Conservation (phyloP, 2,888 invertebrate genomes). For the Anorthoa munda region DNA sequence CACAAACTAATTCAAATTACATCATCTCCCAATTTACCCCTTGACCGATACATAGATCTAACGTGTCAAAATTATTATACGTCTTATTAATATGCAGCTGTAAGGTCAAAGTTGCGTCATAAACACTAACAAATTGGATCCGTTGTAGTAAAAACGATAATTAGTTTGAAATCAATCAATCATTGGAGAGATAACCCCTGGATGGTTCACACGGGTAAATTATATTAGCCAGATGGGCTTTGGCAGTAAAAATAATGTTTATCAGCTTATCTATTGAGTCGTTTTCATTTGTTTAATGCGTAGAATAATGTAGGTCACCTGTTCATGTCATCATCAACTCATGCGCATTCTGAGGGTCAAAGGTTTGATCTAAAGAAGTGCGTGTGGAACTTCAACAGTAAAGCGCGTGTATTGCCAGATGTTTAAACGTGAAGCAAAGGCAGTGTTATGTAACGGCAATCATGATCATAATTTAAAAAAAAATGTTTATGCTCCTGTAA, state of each 20-base stretch:
- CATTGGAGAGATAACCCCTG: constrained; percentile 78
- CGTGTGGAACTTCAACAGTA: neutral
- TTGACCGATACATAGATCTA: constrained; percentile 21
- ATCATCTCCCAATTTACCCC: constrained; percentile 37
- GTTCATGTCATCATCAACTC: no score
- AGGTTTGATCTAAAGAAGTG: neutral
- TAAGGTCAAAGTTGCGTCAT: constrained; percentile 63
- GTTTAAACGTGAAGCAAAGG: neutral
- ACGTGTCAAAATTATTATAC: constrained; percentile 50
- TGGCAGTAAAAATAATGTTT: constrained; percentile 39
- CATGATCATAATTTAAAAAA: no score
- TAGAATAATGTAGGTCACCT: constrained; percentile 38
- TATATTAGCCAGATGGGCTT: constrained; percentile 51
- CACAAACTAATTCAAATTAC: constrained; percentile 25
- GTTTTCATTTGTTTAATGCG: constrained; percentile 44
- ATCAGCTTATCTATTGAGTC: constrained; percentile 18
- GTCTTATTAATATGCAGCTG: constrained; percentile 60
- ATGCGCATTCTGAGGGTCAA: constrained; percentile 18
- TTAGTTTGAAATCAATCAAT: constrained; percentile 76
- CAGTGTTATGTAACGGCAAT: neutral
- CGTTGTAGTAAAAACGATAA: constrained; percentile 62
- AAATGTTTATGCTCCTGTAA: no score
- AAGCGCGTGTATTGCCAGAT: neutral
- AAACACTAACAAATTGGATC: constrained; percentile 61
- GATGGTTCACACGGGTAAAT: constrained; percentile 73